Conservation (phyloP, 2,113 vertebrate genomes). For the Periophthalmus modestus region DNA sequence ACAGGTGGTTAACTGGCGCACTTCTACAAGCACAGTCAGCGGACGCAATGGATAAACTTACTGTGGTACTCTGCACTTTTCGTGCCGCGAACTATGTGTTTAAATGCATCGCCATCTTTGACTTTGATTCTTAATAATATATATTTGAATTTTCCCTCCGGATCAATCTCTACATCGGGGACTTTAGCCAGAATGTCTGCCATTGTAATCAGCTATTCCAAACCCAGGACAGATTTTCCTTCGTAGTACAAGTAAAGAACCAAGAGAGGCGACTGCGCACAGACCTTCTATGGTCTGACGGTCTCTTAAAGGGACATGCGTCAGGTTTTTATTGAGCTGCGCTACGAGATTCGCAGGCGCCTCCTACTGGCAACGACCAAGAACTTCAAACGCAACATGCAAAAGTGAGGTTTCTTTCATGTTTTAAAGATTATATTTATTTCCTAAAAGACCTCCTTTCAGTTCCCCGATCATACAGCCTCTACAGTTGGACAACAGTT, state of each 20-base stretch:
- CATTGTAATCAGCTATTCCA: slow-evolving; percentile 45
- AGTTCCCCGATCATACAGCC: too few species aligned
- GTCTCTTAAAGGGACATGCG: neutral
- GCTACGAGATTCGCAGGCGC: slow-evolving; percentile 6
- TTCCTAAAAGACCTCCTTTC: too few species aligned
- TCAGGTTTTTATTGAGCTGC: neutral
- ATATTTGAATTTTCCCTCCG: slow-evolving; percentile 87
- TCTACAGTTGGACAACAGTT: too few species aligned
- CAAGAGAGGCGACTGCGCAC: neutral
- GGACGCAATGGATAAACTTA: slow-evolving; percentile 66
- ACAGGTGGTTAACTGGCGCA: slow-evolving; percentile 8
- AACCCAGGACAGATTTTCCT: neutral
- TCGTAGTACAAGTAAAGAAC: neutral
- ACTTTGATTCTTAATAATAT: slow-evolving; percentile 82
- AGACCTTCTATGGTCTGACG: neutral
- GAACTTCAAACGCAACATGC: neutral
- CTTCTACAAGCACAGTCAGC: neutral
- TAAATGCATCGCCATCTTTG: slow-evolving; percentile 72
- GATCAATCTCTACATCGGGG: slow-evolving; percentile 80
- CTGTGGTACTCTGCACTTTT: slow-evolving; percentile 87
- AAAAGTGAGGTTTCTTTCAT: neutral
- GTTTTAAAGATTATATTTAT: too few species aligned
- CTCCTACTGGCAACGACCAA: slow-evolving; percentile 8
- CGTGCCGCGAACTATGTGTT: slow-evolving; percentile 86
- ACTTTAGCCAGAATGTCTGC: slow-evolving; percentile 72